Conservation (phyloP, 1,140 invertebrate genomes). For the Stenopsyche tienmushanensis region DNA sequence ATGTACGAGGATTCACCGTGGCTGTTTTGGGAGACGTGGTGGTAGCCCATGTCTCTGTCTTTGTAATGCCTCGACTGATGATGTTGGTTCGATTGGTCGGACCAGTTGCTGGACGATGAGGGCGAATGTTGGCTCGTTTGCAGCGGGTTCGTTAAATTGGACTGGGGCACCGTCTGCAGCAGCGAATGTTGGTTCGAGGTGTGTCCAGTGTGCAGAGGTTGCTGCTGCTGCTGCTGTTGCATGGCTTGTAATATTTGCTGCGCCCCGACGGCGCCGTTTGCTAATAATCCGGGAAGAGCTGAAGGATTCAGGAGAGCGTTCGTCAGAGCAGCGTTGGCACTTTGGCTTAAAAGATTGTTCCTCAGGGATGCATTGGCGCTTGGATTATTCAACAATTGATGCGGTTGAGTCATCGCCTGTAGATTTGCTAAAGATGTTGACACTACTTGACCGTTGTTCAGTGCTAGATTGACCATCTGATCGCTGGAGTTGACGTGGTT, state of each 20-base stretch:
- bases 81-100: constrained; percentile 37
- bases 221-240: constrained; percentile 58
- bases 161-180: constrained; percentile 44
- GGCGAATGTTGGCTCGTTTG: constrained; percentile 40
- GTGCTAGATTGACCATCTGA: constrained; percentile 77
- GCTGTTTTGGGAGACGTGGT: constrained; percentile 42
- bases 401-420: constrained; percentile 74
- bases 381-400: constrained; percentile 55
- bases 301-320: constrained; percentile 63
- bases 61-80: constrained; percentile 53
- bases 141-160: constrained; percentile 42
- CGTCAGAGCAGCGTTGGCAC: constrained; percentile 49
- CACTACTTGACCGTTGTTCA: constrained; percentile 80
- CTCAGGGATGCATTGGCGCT: constrained; percentile 51
- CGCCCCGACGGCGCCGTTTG: constrained; percentile 65
- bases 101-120: constrained; percentile 38
- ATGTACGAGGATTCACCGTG: constrained; percentile 39
- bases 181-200: constrained; percentile 48
- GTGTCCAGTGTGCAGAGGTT: constrained; percentile 53
- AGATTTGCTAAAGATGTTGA: constrained; percentile 82
- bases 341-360: constrained; percentile 59
- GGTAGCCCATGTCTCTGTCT: constrained; percentile 51
- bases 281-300: constrained; percentile 67
- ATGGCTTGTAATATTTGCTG: constrained; percentile 65
- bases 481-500: constrained; percentile 77